A percentile compares a stretch with the other conserved stretches of the same genome.
phyloP scores from a whole-genome alignment of 2,797 vertebrate genomes.

The Chaunax sp. region DNA sequence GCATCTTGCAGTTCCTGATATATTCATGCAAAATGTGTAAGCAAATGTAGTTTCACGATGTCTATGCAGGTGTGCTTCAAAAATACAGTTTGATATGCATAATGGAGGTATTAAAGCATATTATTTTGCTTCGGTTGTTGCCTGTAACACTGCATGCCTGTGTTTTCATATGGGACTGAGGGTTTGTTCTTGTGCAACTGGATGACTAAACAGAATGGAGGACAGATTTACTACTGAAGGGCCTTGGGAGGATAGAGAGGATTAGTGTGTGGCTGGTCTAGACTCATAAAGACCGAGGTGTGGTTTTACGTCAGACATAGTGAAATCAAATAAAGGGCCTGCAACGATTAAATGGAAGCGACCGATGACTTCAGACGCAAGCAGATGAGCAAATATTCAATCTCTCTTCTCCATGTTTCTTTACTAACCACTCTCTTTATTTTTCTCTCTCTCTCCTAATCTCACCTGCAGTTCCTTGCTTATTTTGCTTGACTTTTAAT shows the following conservation, averaged over 20 bases:
- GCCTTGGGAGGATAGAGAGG: conserved; percentile 23
- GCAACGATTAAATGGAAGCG: conserved; percentile 46
- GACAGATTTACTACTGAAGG: conserved; percentile 39
- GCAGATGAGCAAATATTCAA: conserved; percentile 17
- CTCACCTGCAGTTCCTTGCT: conserved; percentile 39
- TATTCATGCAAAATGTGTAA: not conserved
- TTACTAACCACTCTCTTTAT: conserved; percentile 61
- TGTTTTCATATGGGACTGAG: conserved; percentile 9
- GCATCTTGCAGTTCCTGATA: not conserved
- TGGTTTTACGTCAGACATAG: conserved; percentile 19
- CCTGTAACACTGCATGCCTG: not conserved
- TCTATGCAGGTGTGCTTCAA: conserved; percentile 2
- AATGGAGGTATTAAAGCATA: not conserved
- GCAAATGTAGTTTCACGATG: not conserved
- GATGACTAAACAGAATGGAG: conserved; percentile 15
- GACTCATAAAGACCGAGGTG: conserved; percentile 52
- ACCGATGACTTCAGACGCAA: conserved; percentile 40
- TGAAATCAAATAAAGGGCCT: conserved; percentile 27
- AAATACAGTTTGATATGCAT: conserved; percentile 6
- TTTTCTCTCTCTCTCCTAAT: conserved; percentile 68
- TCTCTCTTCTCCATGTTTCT: conserved; percentile 42
- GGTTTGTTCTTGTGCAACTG: conserved; percentile 12
- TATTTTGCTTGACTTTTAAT: conserved; percentile 65
- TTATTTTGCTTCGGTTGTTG: not conserved
- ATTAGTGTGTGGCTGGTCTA: conserved; percentile 48